Conservation (phyloP, 92 coral and sea anemone species). For the Parazoanthus darwini region DNA sequence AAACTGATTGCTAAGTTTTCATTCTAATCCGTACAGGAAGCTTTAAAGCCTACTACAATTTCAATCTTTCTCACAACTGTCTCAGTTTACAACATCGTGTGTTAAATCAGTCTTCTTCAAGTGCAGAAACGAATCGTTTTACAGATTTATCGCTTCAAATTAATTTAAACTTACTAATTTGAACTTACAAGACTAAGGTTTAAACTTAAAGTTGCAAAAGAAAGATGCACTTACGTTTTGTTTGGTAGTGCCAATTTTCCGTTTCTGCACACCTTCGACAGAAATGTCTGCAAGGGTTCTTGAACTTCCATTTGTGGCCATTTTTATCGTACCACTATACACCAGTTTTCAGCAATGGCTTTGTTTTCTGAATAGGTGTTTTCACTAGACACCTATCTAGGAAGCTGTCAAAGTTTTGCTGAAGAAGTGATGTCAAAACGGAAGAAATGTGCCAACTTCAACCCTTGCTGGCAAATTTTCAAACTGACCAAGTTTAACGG, state of each 20-base stretch:
- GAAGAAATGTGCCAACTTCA: background rate
- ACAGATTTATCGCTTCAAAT: background rate
- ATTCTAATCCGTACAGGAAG: background rate
- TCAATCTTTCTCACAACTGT: background rate
- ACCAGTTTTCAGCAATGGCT: background rate
- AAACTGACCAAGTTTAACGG: too few species aligned
- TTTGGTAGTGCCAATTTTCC: slow-evolving; percentile 57
- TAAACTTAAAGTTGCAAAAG: background rate
- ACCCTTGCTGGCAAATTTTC: background rate
- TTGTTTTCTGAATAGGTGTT: background rate
- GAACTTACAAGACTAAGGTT: background rate
- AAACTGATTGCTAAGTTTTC: too few species aligned
- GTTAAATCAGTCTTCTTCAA: background rate
- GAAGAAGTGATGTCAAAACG: background rate
- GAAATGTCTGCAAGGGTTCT: slow-evolving; percentile 68
- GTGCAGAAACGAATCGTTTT: background rate
- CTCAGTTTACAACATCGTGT: background rate
- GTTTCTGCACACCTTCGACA: slow-evolving; percentile 72
- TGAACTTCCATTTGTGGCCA: too few species aligned
- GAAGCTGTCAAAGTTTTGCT: background rate
- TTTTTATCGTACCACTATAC: background rate
- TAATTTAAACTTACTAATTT: background rate
- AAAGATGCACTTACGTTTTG: slow-evolving; percentile 63
- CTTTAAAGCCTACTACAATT: background rate
- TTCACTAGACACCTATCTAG: background rate